phyloP scores from a whole-genome alignment of 2,888 invertebrate species.

The Deilephila porcellus region DNA sequence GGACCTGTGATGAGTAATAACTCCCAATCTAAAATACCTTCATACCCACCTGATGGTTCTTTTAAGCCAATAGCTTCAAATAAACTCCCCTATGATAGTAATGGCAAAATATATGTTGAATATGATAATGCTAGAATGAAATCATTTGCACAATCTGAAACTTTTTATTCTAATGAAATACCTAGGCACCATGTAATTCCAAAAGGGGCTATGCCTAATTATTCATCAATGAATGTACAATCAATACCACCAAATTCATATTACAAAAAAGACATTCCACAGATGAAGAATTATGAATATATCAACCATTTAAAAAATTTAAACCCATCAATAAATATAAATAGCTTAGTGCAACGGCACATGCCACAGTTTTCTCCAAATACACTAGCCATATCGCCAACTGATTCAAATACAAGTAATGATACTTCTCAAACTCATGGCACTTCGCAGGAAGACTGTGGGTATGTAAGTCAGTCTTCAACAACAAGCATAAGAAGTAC shows the following conservation, averaged over 20 bases:
- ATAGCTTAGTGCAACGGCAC: conserved; percentile 63
- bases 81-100: conserved; percentile 69
- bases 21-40: conserved; percentile 68
- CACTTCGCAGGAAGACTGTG: conserved; percentile 75
- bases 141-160: conserved; percentile 54
- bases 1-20: conserved; percentile 63
- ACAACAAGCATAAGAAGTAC: conserved; percentile 74
- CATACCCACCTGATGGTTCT: conserved; percentile 62
- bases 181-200: conserved; percentile 62
- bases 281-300: conserved; percentile 69
- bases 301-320: conserved; percentile 64
- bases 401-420: conserved; percentile 76
- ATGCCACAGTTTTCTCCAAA: conserved; percentile 75
- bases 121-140: conserved; percentile 67
- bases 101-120: conserved; percentile 67
- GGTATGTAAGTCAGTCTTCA: conserved; percentile 80
- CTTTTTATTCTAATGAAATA: conserved; percentile 69
- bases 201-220: conserved; percentile 64
- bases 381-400: conserved; percentile 75
- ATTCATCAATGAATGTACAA: conserved; percentile 64
- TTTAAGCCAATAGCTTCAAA: conserved; percentile 60
- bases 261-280: conserved; percentile 67
- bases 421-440: conserved; percentile 68
- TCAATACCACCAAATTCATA: conserved; percentile 62
- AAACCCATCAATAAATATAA: conserved; percentile 62